phyloP scores from a whole-genome alignment of 1,140 invertebrate genomes.

The Stenopsyche tienmushanensis region DNA sequence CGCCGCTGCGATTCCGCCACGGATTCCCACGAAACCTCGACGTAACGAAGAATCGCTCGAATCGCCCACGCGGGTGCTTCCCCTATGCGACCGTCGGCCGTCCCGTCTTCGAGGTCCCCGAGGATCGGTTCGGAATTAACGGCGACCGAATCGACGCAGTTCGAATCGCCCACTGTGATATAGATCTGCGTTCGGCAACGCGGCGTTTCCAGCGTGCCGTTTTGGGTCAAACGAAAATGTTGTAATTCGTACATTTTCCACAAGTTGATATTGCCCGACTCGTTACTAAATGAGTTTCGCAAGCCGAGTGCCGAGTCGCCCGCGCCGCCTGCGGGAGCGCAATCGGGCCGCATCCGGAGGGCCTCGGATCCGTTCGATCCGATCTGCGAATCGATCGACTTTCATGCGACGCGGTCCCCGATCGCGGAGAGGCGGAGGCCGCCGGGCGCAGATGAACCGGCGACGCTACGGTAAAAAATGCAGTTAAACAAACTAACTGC shows the following conservation, averaged over 20 bases:
- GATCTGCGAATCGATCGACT: neutral
- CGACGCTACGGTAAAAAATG: conserved; percentile 23
- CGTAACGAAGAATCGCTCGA: no score
- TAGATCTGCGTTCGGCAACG: no score
- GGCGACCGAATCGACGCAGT: no score
- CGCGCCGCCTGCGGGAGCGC: neutral
- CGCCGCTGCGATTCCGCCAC: no score
- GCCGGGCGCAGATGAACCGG: no score
- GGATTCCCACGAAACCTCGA: no score
- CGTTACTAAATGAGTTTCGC: conserved; percentile 22
- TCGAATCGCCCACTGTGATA: no score
- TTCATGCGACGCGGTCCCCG: neutral
- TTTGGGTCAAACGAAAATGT: conserved; percentile 29
- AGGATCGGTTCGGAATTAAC: conserved; percentile 2
- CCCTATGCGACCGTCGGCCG: neutral
- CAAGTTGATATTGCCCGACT: conserved; percentile 21
- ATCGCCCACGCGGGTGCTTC: no score
- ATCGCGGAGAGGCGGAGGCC: no score
- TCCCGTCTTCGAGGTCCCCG: neutral
- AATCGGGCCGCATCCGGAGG: no score
- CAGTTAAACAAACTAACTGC: conserved; percentile 28
- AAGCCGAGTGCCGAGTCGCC: conserved; percentile 1
- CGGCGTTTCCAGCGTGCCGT: no score
- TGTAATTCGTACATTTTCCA: conserved; percentile 27
- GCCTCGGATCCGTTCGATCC: neutral